phyloP scores from a whole-genome alignment of 2,797 vertebrate species.

The Oreochromis grahami region DNA sequence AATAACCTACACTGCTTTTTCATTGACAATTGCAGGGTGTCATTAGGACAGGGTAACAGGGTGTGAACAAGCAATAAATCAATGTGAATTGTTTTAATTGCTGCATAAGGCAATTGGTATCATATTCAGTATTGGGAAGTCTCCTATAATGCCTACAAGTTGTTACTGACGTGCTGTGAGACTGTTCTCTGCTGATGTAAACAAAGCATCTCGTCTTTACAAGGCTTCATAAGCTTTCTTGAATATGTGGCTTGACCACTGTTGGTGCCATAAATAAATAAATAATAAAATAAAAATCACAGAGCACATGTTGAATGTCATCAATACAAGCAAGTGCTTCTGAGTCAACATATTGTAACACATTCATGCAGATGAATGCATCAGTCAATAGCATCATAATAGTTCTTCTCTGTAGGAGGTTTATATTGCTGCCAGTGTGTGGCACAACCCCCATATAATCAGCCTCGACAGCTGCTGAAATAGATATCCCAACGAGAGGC shows the following conservation, averaged over 20 bases:
- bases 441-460: constrained; percentile 66
- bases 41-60: constrained; percentile 23
- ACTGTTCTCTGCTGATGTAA: not conserved
- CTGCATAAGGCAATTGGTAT: not conserved
- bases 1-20: constrained; percentile 2
- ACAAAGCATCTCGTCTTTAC: not conserved
- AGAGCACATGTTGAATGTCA: constrained; percentile 34
- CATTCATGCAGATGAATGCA: constrained; percentile 62
- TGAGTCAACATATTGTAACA: constrained; percentile 9
- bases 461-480: constrained; percentile 67
- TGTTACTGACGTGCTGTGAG: constrained; percentile 9
- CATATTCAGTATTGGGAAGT: constrained; percentile 7
- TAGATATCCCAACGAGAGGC: constrained; percentile 64
- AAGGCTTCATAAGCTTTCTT: not conserved
- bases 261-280: not conserved
- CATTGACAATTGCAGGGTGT: not conserved
- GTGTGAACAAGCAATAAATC: constrained; percentile 48
- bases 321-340: constrained; percentile 19
- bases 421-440: constrained; percentile 60
- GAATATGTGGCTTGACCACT: not conserved
- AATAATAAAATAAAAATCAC: not conserved
- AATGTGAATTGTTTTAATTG: constrained; percentile 33
- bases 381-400: constrained; percentile 66
- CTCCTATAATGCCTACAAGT: constrained; percentile 13
- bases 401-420: constrained; percentile 52